Evolutionary conservation across 2,888 invertebrate genomes (phyloP), one percentile per base, ranked within the genome.

Genomic region (Operophtera brumata): DNA sequence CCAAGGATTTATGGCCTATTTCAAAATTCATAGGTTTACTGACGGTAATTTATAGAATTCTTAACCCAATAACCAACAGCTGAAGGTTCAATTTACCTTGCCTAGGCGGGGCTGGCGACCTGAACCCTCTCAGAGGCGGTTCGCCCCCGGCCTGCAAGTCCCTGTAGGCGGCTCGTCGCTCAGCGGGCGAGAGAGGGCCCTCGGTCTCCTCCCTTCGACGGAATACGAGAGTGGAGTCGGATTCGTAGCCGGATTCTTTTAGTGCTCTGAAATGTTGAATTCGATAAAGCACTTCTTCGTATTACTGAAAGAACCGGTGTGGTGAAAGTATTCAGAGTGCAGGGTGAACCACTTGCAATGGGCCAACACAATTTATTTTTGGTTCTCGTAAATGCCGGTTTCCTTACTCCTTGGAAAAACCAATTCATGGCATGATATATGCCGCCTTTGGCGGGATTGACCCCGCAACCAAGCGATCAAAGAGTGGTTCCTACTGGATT

Each of bases 101-200:
- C 59, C 89, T 76, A 6, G 84, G 86, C 25, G 98, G 98, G 11
- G 96, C 97, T 12, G 94, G 94, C 74, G 98, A 98, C 40, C 98
- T 92, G 75, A 99, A 93, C 37, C 99, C 99, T 75, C 96, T 93
- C 8, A 97, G 91, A 0, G 99, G 99, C 2, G 98, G 97, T 83
- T 99, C 98, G 0, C 98, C 98, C 0, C 99, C 99, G 54, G 95
- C 94, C 78, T 98, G 98, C 52, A 99, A 93, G 61, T 93, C 94
- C 75, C 95, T 94, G 85, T 99, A 99, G 9, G 95, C 95, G 58
- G 94, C 93, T 59, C 94, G 93, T 68, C 96, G 94, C 75, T 97
- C 96, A n/a, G 94, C 92, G 1, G 96, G 96, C 65, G 95, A 96
- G 49, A 96, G 82, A 0, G 92, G 92, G 0, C 89, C 91, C 61